Evolutionary conservation across 2,888 invertebrate species (phyloP).

Genomic region (Xylophagus ater): DNA sequence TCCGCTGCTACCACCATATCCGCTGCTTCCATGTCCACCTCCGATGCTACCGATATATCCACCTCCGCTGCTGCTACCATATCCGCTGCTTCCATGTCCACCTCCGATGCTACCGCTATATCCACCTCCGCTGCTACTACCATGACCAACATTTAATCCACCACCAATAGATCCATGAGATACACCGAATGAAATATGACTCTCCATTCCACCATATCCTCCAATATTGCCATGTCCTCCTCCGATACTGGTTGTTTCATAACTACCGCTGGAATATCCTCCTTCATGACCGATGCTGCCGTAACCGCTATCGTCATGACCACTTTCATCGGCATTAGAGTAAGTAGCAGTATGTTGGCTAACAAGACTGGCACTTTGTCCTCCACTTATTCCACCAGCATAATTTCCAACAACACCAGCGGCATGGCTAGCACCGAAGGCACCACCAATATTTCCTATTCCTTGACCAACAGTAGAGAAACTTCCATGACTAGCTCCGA

Average conservation of each 20-base stretch:
- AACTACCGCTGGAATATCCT: too few relatives aligned
- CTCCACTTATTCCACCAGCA: not conserved
- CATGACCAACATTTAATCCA: not conserved
- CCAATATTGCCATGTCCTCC: not conserved
- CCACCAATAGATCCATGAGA: not conserved
- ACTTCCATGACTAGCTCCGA: not conserved
- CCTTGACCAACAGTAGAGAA: not conserved
- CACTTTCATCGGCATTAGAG: not conserved
- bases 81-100: not conserved
- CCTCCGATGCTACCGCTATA: not conserved
- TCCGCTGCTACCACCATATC: not conserved
- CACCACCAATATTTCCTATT: not conserved
- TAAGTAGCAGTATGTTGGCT: too few relatives aligned
- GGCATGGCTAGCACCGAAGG: not conserved
- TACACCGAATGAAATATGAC: not conserved
- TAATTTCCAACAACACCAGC: not conserved
- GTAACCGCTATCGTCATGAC: not conserved
- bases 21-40: not conserved
- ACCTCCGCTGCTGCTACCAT: not conserved
- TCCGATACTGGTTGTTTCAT: not conserved
- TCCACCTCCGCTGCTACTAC: not conserved
- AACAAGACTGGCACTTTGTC: not conserved
- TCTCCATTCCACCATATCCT: not conserved
- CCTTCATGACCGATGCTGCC: not conserved
- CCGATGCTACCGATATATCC: not conserved